Evolutionary conservation across 2,888 invertebrate genomes (phyloP).

Genomic region (Cantharis rustica): DNA sequence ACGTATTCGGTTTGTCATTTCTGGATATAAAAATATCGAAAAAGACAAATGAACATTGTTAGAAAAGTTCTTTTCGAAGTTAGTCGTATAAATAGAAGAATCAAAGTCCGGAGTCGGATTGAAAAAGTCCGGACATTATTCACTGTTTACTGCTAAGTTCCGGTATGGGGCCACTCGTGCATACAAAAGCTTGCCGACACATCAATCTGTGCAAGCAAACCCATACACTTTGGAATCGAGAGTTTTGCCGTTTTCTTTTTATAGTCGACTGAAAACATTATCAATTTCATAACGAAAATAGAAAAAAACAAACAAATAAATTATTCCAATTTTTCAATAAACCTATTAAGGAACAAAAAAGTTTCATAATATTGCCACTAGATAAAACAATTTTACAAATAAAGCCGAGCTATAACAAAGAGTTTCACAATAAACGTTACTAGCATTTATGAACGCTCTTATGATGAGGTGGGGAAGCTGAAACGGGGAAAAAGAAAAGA

Average conservation of each 20-base stretch:
- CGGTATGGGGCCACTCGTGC: constrained; percentile 47
- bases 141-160: constrained; percentile 46
- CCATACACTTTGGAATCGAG: constrained; percentile 30
- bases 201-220: constrained; percentile 37
- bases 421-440: constrained; percentile 4
- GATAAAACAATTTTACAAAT: background rate
- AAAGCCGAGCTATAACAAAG: background rate
- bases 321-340: background rate
- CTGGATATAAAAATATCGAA: constrained; percentile 7
- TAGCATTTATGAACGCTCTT: background rate
- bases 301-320: background rate
- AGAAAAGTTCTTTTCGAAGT: constrained; percentile 13
- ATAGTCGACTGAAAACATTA: background rate
- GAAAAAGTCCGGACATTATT: constrained; percentile 44
- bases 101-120: constrained; percentile 39
- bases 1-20: constrained; percentile 12
- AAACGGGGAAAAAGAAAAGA: constrained; percentile 8
- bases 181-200: constrained; percentile 46
- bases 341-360: background rate
- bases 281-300: background rate
- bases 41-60: constrained; percentile 15
- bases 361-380: background rate
- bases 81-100: constrained; percentile 25
- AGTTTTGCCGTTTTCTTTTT: constrained; percentile 11
- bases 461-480: constrained; percentile 3